These are phyloP conservation scores for Drosophila fungiperda DNA, from an alignment of 2,888 invertebrate species.

Conservation along the genomic window DNA sequence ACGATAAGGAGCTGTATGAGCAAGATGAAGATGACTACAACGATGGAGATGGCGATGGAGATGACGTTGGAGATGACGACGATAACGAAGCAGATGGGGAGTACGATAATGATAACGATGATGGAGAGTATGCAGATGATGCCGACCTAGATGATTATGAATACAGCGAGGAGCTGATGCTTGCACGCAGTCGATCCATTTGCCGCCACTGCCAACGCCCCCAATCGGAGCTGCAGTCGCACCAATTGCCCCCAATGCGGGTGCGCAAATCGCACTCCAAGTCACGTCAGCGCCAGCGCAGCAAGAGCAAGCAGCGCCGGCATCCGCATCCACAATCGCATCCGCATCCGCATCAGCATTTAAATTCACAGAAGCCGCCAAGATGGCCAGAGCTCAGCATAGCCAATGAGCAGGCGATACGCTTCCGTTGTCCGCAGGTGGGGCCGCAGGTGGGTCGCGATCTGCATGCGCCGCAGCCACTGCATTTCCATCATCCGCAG, in stretches of 20 bases:
- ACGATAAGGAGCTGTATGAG: constrained; percentile 15
- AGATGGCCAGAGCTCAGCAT: constrained; percentile 73
- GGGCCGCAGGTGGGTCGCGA: constrained; percentile 81
- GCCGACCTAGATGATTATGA: constrained; percentile 7
- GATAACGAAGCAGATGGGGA: constrained; percentile 25
- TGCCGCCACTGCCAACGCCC: constrained; percentile 83
- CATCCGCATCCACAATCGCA: constrained; percentile 41
- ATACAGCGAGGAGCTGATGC: neutral
- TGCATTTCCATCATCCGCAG: constrained; percentile 83
- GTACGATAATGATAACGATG: constrained; percentile 20
- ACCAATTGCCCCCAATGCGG: constrained; percentile 40
- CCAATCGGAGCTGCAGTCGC: constrained; percentile 76
- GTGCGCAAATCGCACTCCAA: constrained; percentile 60
- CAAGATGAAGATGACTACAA: constrained; percentile 24
- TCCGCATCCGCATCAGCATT: constrained; percentile 25
- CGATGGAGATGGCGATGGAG: constrained; percentile 7
- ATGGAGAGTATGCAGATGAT: constrained; percentile 22
- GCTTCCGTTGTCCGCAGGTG: constrained; percentile 83
- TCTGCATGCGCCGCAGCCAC: constrained; percentile 72
- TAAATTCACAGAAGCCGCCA: constrained; percentile 17
- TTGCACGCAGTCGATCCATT: constrained; percentile 40
- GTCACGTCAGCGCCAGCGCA: constrained; percentile 69
- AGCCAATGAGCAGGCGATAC: constrained; percentile 82
- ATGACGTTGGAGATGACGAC: constrained; percentile 1
- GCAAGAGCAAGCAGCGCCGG: constrained; percentile 60